Base-by-base conservation (phyloP, 1,140 invertebrate species). In the Drosophila eugracilis region DNA sequence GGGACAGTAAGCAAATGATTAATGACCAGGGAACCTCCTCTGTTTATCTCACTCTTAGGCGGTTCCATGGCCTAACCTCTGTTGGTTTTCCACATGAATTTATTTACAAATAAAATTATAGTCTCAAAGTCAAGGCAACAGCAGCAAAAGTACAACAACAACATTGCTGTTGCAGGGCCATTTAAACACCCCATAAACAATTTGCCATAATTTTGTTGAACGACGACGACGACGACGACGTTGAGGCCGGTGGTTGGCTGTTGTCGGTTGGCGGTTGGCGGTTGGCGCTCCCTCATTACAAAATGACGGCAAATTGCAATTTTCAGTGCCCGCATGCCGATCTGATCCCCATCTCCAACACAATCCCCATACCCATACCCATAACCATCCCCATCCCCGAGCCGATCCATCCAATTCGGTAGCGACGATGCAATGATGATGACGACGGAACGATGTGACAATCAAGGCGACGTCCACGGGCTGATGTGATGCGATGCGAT, bases 31-130 rank as follows among this genome's bases (percentile, higher is more conserved):
- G 57, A 30, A 72, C 57, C 67, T 49, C 60, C 63, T 67, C 59
- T 50, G 44, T 21, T 66, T 65, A 59, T 60, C 70, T 48, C 59
- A 55, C 50, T 60, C 24, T 50, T 63, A 73, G 71, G 69, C 69
- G 70, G 57, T 47, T 45, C 45, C 45, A 47, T 36, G 42, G 50
- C 45, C 71, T 57, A 57, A 55, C 59, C 39, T 42, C 54, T 88
- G 83, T 86, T 86, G 78, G 83, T 88, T 88, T 86, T 86, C 72
- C 69, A 67, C 60, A 79, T 88, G 83, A 88, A 86, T 86, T 86
- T 78, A 86, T 86, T 86, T 88, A 86, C 81, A 88, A 88, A 88
- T 86, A 88, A 86, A 88, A 86, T 86, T 86, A 86, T 88, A 86
- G 83, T 67, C 72, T 72, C 77, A 72, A 75, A 69, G 55, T 71